Base-by-base conservation (phyloP, 2,113 vertebrate species). In the Catharus fuscescens region DNA sequence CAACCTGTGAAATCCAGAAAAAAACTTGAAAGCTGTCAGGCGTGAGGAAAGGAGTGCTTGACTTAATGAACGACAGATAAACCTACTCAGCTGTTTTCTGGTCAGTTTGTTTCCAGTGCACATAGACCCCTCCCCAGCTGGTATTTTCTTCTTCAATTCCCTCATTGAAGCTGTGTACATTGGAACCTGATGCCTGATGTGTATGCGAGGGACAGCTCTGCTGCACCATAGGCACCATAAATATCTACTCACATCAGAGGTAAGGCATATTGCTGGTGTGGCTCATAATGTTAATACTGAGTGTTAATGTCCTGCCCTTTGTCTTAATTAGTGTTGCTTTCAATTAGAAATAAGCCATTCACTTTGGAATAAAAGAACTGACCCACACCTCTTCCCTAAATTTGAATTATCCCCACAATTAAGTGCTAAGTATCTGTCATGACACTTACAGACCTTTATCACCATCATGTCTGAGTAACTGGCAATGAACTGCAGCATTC, bases 331-430 rank as follows among this genome's bases (percentile, higher is more conserved):
- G n/a, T 90, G 88, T 92, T 94, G 57, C 40, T 95, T 96, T 83
- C 83, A 93, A 96, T 94, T 95, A 96, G 79, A 90, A 93, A 48
- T 71, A 80, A 94, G 48, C n/a, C 34, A 38, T 88, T 92, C 82
- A 56, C 57, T 95, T 84, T 79, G n/a, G 52, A 92, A 67, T 57
- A 81, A 77, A 94, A 78, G 71, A 88, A 86, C 19, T 95, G 94
- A 92, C 70, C 83, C 80, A 86, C 60, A 81, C 76, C 60, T 90
- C 92, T 95, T 90, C 48, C 53, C 45, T 76, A 88, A 74, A 81
- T 94, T 78, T 95, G 88, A 96, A 95, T 96, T 90, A 95, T 93
- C 60, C 64, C n/a, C 60, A 84, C 82, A 93, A 81, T 96, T 96
- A 94, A 93, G 25, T 45, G 67, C 47, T 95, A 90, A 88, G 48